phyloP scores from a whole-genome alignment of 2,113 vertebrate species.

The Athene noctua region DNA sequence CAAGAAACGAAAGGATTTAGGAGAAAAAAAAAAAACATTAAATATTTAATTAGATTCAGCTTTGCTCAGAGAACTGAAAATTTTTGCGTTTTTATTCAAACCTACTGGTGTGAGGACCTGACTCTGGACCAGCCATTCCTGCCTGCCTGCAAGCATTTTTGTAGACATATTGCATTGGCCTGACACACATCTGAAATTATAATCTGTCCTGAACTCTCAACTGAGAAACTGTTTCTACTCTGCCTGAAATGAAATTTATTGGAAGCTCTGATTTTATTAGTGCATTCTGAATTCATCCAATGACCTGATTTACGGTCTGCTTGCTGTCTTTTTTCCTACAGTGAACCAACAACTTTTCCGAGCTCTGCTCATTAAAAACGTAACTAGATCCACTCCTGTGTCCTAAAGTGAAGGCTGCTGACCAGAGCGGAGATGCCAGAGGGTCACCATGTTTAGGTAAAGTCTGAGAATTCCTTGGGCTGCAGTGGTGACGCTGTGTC shows the following conservation, averaged over 20 bases:
- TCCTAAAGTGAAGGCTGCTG: not conserved
- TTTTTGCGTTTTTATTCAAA: not conserved
- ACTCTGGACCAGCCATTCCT: not conserved
- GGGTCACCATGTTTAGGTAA: not conserved
- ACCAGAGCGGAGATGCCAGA: not conserved
- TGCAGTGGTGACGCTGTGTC: not conserved
- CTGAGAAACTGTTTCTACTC: not conserved
- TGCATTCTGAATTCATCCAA: not conserved
- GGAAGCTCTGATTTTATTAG: slow-evolving; percentile 49
- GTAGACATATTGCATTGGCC: not conserved
- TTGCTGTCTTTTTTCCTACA: not conserved
- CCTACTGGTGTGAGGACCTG: not conserved
- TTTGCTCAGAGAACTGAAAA: not conserved
- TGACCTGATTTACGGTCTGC: slow-evolving; percentile 38
- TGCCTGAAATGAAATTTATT: slow-evolving; percentile 46
- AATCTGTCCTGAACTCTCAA: not conserved
- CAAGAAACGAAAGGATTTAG: slow-evolving; percentile 44
- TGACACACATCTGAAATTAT: slow-evolving; percentile 48
- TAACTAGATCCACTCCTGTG: not conserved
- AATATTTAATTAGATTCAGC: slow-evolving; percentile 32
- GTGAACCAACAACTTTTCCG: not conserved
- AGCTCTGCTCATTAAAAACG: not conserved
- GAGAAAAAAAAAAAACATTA: not conserved
- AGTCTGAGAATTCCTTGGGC: not conserved
- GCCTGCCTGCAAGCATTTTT: not conserved